Evolutionary conservation across 2,797 vertebrate genomes (phyloP).

Genomic region (Myotis pilosus): DNA sequence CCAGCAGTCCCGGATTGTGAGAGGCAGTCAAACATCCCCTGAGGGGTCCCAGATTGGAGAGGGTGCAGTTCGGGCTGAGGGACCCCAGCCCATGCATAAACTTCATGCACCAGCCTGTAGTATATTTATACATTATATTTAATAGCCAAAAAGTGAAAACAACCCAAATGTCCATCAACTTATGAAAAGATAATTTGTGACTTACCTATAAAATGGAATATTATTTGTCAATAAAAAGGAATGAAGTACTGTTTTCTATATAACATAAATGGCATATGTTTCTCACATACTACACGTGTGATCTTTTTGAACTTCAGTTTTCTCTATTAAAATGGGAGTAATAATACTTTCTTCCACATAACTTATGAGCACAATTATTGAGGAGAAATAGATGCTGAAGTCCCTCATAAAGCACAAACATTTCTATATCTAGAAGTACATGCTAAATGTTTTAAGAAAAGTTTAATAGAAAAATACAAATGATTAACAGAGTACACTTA

Average conservation of each 20-base stretch:
- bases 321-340: background rate
- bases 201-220: background rate
- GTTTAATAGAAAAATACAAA: background rate
- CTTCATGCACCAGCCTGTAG: too few relatives aligned
- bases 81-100: too few relatives aligned
- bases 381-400: background rate
- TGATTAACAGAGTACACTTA: slow-evolving; percentile 71
- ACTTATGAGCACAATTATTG: background rate
- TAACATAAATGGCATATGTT: background rate
- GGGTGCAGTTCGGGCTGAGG: too few relatives aligned
- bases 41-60: too few relatives aligned
- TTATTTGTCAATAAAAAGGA: background rate
- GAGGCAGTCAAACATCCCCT: too few relatives aligned
- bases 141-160: background rate
- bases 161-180: background rate
- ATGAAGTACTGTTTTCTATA: background rate
- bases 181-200: background rate
- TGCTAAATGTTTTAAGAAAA: background rate
- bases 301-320: background rate
- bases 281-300: background rate
- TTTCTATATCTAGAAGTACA: background rate
- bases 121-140: background rate
- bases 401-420: background rate
- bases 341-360: background rate
- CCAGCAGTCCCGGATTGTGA: too few relatives aligned